These are phyloP conservation scores for Periophthalmus magnuspinnatus DNA, from an alignment of 2,797 vertebrate species.

Conservation along the genomic window DNA sequence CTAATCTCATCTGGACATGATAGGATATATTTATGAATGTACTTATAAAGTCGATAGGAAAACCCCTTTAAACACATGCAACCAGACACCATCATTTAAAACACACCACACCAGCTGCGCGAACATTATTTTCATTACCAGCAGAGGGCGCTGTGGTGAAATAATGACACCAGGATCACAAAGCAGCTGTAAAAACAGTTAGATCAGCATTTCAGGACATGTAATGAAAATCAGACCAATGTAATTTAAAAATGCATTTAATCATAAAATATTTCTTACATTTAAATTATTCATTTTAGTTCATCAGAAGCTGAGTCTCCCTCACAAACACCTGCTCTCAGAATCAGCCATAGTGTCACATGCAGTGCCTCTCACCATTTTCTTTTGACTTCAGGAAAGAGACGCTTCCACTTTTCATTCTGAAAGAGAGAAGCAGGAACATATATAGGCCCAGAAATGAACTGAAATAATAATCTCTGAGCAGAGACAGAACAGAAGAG, in stretches of 20 bases:
- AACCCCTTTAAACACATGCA: neutral
- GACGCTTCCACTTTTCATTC: conserved; percentile 82
- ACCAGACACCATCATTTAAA: neutral
- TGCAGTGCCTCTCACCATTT: conserved; percentile 58
- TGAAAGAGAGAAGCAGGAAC: conserved; percentile 53
- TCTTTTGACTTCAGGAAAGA: conserved; percentile 79
- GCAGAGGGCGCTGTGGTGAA: no score
- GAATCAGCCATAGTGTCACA: conserved; percentile 51
- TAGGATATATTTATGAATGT: conserved; percentile 52
- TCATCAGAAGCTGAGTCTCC: neutral
- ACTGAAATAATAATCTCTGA: no score
- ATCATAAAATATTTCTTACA: neutral
- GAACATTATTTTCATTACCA: neutral
- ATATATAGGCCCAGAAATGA: no score
- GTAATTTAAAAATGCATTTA: neutral
- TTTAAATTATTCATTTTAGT: neutral
- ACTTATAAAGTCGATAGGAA: neutral
- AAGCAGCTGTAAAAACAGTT: no score
- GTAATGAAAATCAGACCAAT: neutral
- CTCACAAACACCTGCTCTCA: neutral
- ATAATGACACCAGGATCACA: no score
- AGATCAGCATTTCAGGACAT: no score
- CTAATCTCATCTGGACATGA: conserved; percentile 53
- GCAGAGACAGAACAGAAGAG: no score
- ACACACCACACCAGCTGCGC: neutral